Base-by-base conservation (phyloP, 2,888 invertebrate species). In the Tetanocera ferruginea region DNA sequence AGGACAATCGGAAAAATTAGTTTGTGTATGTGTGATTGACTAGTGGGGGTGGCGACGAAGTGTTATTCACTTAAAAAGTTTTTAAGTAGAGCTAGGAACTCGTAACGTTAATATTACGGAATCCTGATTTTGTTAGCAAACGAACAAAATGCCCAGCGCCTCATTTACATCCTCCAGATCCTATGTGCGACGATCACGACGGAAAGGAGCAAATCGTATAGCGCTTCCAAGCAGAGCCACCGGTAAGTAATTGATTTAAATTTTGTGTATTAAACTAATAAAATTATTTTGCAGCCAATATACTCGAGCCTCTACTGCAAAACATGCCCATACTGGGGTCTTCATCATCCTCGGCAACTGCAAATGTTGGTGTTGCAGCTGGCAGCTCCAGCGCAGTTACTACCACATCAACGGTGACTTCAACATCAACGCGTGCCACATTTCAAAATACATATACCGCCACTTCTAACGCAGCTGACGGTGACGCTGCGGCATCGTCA, bases 161-260 rank as follows among this genome's bases (percentile, higher is more conserved):
- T 96, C 96, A 91, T 96, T 96, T 92, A 95, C 96, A 90, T 95
- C 96, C 91, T 95, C 96, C 91, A 94, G 96, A 93, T 95, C 95
- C 91, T 96, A 95, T 92, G 95, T 95, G 89, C 94, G 96, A 91
- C 94, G 96, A 92, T 96, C 96, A 90, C 93, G 96, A 90, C 94
- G 96, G 92, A 96, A 96, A 94, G 95, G 95, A 90, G 95, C 94
- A 87, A 96, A 96, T 91, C 93, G 96, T 90, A 95, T 90, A 80
- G 90, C 90, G 81, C 87, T 90, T 85, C 90, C 90, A 78, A 89
- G 89, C 84, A 89, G 89, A 82, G 88, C 90, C 77, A 86, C 89
- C 82, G 90, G 87, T 87, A 84, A 83, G 83, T 81, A 76, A 76
- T 1, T 73, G 55, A 49, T n/a, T 57, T 64, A 66, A 25, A 60